Base-by-base conservation (phyloP, 2,113 vertebrate species). In the Dromiciops gliroides region DNA sequence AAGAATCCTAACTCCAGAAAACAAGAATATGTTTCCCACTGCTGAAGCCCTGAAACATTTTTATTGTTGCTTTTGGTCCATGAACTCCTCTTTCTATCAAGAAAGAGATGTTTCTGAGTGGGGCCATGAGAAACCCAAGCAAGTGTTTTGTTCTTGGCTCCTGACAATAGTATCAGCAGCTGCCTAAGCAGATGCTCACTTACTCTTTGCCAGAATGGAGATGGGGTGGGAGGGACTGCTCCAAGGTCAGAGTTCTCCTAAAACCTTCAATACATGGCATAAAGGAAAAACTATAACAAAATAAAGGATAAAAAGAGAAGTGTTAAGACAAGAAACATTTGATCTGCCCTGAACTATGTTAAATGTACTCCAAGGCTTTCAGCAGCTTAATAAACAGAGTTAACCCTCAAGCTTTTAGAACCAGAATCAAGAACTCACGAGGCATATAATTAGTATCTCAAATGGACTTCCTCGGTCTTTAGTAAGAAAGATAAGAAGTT, bases 281-380 rank as follows among this genome's bases (percentile, higher is more conserved):
- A 90, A 50, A 93, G 96, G 93, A 75, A 97, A 96, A 96, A 19
- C 0, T 49, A 92, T 10, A 96, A 90, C 92, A 97, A 96, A 95
- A 92, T 23, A 52, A 94, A 49, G 75, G 51, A 91, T 90, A 19
- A 97, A 97, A 91, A 83, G 51, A 53, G 51, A 93, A 96, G 19
- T 83, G 16, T 83, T 22, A 44, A 8, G 53, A 89, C 47, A 89
- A 83, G 56, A 98, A 49, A 10, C 37, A 90, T 0, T 31, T 53
- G 24, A 89, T 93, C 44, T 8, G 16, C 26, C 0, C 12, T 67
- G 48, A 24, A 37, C 11, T 24, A 19, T 10, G 23, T 0, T 10
- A 22, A 67, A 47, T 10, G 37, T 12, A 49, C 9, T 22, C 1
- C 11, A 6, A 14, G 24, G 0, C 0, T 0, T 12, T 83, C 48